Base-by-base conservation (phyloP, 2,888 invertebrate genomes). In the Cheilosia vulpina region DNA sequence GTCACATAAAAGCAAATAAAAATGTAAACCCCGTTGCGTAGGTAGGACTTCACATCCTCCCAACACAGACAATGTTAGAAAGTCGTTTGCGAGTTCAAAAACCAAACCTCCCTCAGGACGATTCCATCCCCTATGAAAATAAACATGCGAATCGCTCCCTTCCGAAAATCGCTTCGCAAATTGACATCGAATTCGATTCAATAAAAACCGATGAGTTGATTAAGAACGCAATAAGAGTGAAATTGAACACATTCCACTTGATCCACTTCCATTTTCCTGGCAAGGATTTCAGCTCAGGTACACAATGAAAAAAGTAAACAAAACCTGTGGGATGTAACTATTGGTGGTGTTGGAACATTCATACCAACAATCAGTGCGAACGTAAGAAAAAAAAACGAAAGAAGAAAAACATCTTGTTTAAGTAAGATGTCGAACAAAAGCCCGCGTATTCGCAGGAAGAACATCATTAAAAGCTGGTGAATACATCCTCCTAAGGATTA, bases 191-290 rank as follows among this genome's bases (percentile, higher is more conserved):
- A 53, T 60, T 72, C 57, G 55, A 72, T 72, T 65, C 79, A 79
- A 72, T 79, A 72, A 79, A 78, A 71, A 41, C 71, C 69, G 69
- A 78, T 71, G 78, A 72, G 58, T 58, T 72, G 62, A 80, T 73
- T 72, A 65, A 43, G 65, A 66, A 66, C 72, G 34, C 73, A 80
- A 68, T 80, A 53, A 65, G 80, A 80, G 73, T 60, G 60, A 73
- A 80, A 73, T 80, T 66, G 53, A 80, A 80, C 73, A 80, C 65
- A 73, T 73, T 73, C 73, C 80, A 80, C 80, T 80, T 80, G 60
- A 79, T 79, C 79, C 63, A 73, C 38, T 79, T 27, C 3, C 47
- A 21, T 15, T 50, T 47, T 43, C 50, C 13, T 13, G 11, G 27
- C 60, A 27, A 21, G 41, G n/a, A 65, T 34, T 52, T 34, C 38